These are phyloP conservation scores for Dreissena polymorpha DNA, from an alignment of 1,140 invertebrate genomes.

Conservation along the genomic window DNA sequence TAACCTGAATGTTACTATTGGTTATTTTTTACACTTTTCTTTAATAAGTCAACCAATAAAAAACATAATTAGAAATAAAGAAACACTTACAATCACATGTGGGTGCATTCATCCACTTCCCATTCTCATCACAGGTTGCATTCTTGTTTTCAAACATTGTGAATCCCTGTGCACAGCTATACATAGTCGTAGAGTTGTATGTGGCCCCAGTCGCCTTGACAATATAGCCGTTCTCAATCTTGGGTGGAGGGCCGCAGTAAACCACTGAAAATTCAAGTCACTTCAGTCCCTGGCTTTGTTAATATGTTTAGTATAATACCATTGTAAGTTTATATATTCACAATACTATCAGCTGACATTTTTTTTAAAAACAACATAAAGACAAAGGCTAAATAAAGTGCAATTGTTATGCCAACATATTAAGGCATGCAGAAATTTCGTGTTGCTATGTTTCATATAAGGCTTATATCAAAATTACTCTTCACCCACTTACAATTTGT, in stretches of 20 bases:
- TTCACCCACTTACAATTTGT: no score
- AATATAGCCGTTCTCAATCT: slow-evolving; percentile 28
- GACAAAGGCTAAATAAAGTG: background rate
- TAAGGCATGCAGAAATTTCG: no score
- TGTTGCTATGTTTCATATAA: no score
- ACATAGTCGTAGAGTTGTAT: slow-evolving; percentile 15
- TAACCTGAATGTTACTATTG: no score
- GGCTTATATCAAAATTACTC: no score
- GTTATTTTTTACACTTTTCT: no score
- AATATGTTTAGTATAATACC: no score
- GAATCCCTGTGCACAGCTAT: slow-evolving; percentile 32
- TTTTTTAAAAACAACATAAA: background rate
- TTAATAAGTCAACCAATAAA: no score
- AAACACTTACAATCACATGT: slow-evolving; percentile 27
- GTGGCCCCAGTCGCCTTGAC: slow-evolving; percentile 10
- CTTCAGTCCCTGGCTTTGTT: no score
- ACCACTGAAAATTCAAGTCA: background rate
- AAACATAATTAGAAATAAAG: background rate
- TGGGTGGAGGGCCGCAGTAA: slow-evolving; percentile 19
- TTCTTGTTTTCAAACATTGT: background rate
- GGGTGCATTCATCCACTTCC: slow-evolving; percentile 11
- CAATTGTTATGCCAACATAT: no score
- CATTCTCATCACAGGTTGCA: slow-evolving; percentile 28
- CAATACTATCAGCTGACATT: no score
- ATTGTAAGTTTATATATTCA: no score